These are phyloP conservation scores for Edolisoma coerulescens DNA, from an alignment of 2,113 vertebrate genomes.

Conservation along the genomic window DNA sequence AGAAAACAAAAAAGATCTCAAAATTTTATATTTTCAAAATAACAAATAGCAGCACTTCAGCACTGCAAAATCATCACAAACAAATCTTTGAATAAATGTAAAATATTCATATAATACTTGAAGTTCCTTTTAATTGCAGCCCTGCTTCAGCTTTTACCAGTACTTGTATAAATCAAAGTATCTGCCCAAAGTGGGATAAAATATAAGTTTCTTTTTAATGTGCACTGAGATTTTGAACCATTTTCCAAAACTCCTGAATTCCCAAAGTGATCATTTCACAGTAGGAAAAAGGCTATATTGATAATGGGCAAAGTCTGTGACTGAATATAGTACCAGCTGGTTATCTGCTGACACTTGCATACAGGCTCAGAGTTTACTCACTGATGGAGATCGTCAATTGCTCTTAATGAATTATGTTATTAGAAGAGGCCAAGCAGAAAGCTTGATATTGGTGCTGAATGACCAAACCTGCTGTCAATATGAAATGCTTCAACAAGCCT, in stretches of 20 bases:
- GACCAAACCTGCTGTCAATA: background rate
- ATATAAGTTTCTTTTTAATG: background rate
- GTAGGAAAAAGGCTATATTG: background rate
- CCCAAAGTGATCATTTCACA: background rate
- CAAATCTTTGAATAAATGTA: background rate
- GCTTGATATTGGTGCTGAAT: background rate
- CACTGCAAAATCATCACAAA: background rate
- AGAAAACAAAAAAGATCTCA: background rate
- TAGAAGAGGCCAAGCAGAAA: background rate
- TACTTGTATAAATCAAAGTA: background rate
- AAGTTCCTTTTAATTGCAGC: background rate
- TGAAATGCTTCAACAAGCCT: background rate
- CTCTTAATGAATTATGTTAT: background rate
- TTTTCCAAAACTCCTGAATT: background rate
- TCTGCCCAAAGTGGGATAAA: background rate
- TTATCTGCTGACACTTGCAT: background rate
- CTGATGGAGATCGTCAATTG: background rate
- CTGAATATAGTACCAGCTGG: background rate
- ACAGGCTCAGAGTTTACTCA: background rate
- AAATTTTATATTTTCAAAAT: background rate
- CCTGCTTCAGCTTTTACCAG: background rate
- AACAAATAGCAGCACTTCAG: background rate
- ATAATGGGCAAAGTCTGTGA: background rate
- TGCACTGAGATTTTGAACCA: background rate
- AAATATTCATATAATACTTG: background rate